Evolutionary conservation across 2,113 vertebrate species (phyloP).

Genomic region (Accipiter cooperii): DNA sequence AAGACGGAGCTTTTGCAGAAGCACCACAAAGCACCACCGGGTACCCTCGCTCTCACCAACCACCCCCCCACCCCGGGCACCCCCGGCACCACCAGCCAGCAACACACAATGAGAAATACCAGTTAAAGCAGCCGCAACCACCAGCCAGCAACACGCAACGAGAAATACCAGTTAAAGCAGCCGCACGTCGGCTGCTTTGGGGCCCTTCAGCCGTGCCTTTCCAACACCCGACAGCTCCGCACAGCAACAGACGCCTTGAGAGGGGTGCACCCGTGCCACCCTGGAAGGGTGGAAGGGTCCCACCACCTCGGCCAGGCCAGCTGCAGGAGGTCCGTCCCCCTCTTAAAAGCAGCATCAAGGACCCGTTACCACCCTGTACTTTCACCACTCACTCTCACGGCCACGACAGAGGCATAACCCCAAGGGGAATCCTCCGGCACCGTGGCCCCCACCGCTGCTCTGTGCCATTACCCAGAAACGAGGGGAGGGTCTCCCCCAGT

Average conservation of each 20-base stretch:
- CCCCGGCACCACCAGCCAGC: neutral
- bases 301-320: neutral
- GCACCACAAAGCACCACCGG: neutral
- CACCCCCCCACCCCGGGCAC: no score
- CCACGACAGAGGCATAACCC: neutral
- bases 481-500: accelerated
- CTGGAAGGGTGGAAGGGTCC: neutral
- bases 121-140: neutral
- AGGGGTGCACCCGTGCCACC: no score
- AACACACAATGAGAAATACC: neutral
- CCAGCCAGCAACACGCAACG: neutral
- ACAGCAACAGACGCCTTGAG: neutral
- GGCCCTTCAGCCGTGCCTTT: neutral
- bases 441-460: accelerated
- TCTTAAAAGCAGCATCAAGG: neutral
- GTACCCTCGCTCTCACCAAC: neutral
- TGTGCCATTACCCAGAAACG: neutral
- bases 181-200: neutral
- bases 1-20: neutral
- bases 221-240: neutral
- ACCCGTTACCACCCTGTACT: accelerated
- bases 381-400: accelerated
- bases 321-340: neutral
- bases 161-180: neutral
- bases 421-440: no score